Base-by-base conservation (phyloP, 2,888 invertebrate species). In the Rugalucina vietnamica region DNA sequence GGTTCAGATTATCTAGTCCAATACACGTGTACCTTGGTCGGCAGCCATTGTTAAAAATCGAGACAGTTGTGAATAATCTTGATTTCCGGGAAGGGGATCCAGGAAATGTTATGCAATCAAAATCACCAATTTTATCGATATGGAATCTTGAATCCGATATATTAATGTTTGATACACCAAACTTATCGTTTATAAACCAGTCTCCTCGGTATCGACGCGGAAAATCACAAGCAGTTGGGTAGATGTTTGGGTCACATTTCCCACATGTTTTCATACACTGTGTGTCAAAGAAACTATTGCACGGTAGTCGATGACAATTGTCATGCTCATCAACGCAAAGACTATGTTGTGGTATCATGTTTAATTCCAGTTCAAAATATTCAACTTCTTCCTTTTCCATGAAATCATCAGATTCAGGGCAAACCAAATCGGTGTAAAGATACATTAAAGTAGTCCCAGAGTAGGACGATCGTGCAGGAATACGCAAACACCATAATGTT, bases 311-410 rank as follows among this genome's bases (percentile, higher is more conserved):
- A 10, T 82, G 76, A 79, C 93, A 93, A n/a, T 86, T 84, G 0
- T 84, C 72, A 71, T 93, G 92, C 76, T 93, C 93, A 83, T 93
- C 93, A n/a, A 87, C 90, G 70, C 93, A 93, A 24, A 92, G 75
- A 18, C 86, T 85, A 21, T 87, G 78, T 76, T 89, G 91, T 12
- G 84, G 60, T 2, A 86, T 80, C 71, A 87, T 83, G 34, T 88
- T 80, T 54, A 93, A 82, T 24, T 89, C 84, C 27, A 93, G 76
- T 8, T 81, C 86, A 57, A 91, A 86, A 79, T 87, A 91, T 21
- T 85, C 43, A 1, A 72, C 54, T 32, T 79, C 83, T n/a, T 27
- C 3, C 0, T 57, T 29, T 12, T 78, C 54, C n/a, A 43, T 49
- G 8, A 39, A 32, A 24, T 69, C 69, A n/a, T 21, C 65, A n/a